Evolutionary conservation across 2,888 invertebrate genomes (phyloP).

Genomic region (Epirrhoe alternata): DNA sequence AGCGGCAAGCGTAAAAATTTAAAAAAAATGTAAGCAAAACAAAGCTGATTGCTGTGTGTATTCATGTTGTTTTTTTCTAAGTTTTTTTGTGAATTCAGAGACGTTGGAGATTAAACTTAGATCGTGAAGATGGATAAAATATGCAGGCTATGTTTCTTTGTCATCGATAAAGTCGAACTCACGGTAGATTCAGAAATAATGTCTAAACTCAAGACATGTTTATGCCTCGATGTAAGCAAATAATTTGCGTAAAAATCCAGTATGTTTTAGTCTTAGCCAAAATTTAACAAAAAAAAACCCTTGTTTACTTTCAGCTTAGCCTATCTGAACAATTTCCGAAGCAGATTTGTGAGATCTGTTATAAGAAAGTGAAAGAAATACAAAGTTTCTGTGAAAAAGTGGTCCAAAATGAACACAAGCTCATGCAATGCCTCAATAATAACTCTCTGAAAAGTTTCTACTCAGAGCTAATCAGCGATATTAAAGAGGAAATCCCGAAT

Average conservation of each 20-base stretch:
- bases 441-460: slow-evolving; percentile 44
- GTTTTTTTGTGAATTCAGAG: not conserved
- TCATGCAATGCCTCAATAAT: slow-evolving; percentile 44
- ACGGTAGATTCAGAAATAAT: slow-evolving; percentile 45
- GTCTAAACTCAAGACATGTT: slow-evolving; percentile 44
- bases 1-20: no score
- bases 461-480: slow-evolving; percentile 34
- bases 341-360: slow-evolving; percentile 56
- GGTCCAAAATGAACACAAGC: slow-evolving; percentile 53
- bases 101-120: not conserved
- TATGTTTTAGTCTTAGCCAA: no score
- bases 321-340: slow-evolving; percentile 53
- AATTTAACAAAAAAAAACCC: no score
- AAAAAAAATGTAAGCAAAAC: no score
- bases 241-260: no score
- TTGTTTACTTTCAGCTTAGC: slow-evolving; percentile 54
- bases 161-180: slow-evolving; percentile 41
- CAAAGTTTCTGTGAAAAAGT: slow-evolving; percentile 51
- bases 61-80: no score
- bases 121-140: slow-evolving; percentile 45
- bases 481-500: slow-evolving; percentile 9
- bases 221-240: slow-evolving; percentile 49
- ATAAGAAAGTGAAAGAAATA: slow-evolving; percentile 53
- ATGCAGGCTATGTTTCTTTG: slow-evolving; percentile 58
- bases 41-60: no score